phyloP scores from a whole-genome alignment of 2,797 vertebrate genomes.

The Poeciliopsis gracilis region DNA sequence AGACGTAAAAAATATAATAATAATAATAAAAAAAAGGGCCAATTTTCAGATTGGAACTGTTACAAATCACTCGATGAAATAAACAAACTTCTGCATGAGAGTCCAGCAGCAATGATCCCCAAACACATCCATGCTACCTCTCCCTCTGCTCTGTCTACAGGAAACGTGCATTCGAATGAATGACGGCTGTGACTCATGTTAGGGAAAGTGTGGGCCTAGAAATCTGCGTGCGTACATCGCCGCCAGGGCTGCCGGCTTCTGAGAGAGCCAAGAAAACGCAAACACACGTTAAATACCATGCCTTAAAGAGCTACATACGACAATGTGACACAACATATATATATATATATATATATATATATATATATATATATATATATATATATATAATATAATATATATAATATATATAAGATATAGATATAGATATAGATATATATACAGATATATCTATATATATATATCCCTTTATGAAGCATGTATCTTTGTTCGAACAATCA shows the following conservation, averaged over 20 bases:
- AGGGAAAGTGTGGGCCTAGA: constrained; percentile 44
- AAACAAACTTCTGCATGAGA: background rate
- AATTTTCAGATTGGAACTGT: background rate
- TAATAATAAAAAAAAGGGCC: background rate
- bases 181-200: constrained; percentile 55
- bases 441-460: no score
- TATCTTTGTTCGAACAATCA: constrained; percentile 70
- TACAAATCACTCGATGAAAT: background rate
- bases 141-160: constrained; percentile 5
- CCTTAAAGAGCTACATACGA: constrained; percentile 45
- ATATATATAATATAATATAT: no score
- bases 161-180: constrained; percentile 49
- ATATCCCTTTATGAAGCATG: constrained; percentile 39
- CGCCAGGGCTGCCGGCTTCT: constrained; percentile 23
- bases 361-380: no score
- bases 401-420: no score
- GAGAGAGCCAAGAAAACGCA: constrained; percentile 29
- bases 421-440: no score
- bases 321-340: constrained; percentile 44
- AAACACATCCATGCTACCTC: background rate
- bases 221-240: constrained; percentile 28
- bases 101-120: constrained; percentile 7
- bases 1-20: no score
- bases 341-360: no score
- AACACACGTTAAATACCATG: constrained; percentile 35